Evolutionary conservation across 1,140 invertebrate species (phyloP).

Genomic region (Protaetia brevitarsis): DNA sequence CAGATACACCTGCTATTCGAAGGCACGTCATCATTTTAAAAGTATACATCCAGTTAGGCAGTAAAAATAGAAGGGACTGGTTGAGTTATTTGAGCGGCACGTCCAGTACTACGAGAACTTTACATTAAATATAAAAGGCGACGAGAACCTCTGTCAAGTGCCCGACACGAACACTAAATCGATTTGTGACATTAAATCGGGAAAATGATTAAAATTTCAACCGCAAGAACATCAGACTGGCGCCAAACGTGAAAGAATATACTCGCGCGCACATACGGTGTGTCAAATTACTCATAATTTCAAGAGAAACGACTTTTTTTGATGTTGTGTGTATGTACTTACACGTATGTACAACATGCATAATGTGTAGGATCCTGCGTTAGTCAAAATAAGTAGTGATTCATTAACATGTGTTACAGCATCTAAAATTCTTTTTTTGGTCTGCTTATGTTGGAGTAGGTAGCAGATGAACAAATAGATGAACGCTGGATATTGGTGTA

Average conservation of each 20-base stretch:
- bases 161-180: neutral
- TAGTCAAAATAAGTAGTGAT: neutral
- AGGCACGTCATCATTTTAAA: neutral
- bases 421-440: neutral
- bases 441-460: too few relatives aligned
- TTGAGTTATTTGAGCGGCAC: neutral
- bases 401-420: neutral
- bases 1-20: neutral
- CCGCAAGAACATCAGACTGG: neutral
- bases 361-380: neutral
- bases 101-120: neutral
- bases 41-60: too few relatives aligned
- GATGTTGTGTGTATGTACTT: neutral
- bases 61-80: neutral
- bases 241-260: neutral
- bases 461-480: too few relatives aligned
- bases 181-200: neutral
- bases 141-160: neutral
- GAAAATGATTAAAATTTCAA: slow-evolving; percentile 17
- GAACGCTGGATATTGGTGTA: too few relatives aligned
- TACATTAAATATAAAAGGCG: neutral
- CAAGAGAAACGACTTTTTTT: neutral
- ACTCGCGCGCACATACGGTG: neutral
- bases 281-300: slow-evolving; percentile 8
- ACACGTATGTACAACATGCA: neutral